phyloP scores from a whole-genome alignment of 2,113 vertebrate genomes.

The Myiopsitta monachus region DNA sequence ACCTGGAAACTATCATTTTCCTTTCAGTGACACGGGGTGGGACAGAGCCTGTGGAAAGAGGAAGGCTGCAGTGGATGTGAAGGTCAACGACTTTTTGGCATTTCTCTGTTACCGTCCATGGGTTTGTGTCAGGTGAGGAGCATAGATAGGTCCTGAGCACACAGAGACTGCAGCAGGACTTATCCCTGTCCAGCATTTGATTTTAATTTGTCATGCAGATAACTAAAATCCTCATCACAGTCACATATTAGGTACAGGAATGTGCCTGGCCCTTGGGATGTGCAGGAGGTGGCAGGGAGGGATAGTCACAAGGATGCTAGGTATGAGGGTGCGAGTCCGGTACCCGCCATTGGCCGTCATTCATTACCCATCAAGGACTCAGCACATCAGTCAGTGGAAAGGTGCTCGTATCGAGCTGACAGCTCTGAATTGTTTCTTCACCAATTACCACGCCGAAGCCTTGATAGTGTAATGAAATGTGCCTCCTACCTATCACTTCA shows the following conservation, averaged over 20 bases:
- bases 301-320: rapidly evolving
- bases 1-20: background rate
- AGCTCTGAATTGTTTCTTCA: conserved; percentile 64
- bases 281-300: background rate
- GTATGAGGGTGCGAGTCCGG: rapidly evolving
- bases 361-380: background rate
- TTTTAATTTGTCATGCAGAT: background rate
- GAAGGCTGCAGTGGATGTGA: rapidly evolving
- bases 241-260: rapidly evolving
- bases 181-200: background rate
- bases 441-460: conserved; percentile 52
- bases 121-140: background rate
- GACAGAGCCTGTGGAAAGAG: background rate
- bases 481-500: conserved; percentile 62
- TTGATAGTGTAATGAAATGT: conserved; percentile 59
- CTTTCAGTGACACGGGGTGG: background rate
- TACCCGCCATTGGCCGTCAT: background rate
- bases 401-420: conserved; percentile 36
- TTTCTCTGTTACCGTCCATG: rapidly evolving
- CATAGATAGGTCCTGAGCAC: rapidly evolving
- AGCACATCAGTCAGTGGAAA: conserved; percentile 38
- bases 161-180: background rate
- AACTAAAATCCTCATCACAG: background rate
- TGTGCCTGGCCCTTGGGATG: background rate
- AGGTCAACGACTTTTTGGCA: too few relatives aligned